A percentile compares a stretch with the other conserved stretches of the same genome.
Evolutionary conservation across 2,888 invertebrate species (phyloP).

Genomic region (Yponomeuta plumbellus): DNA sequence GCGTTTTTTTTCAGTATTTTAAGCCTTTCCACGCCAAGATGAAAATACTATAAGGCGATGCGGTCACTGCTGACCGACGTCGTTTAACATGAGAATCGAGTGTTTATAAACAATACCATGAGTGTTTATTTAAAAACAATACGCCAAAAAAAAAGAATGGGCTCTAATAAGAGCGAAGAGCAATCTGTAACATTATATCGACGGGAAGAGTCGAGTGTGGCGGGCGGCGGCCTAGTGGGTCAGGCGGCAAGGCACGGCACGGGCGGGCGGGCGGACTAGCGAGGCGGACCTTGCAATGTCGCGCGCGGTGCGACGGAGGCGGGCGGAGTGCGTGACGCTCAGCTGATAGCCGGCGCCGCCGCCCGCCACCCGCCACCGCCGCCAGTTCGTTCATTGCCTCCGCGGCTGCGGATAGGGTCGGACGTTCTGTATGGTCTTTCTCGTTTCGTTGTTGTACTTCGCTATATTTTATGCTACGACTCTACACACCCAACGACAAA

Average conservation of each 20-base stretch:
- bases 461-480: neutral
- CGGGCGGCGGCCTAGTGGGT: slow-evolving; percentile 49
- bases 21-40: no score
- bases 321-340: slow-evolving; percentile 66
- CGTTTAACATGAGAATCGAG: no score
- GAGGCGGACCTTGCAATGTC: slow-evolving; percentile 78
- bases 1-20: no score
- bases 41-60: no score
- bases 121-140: no score
- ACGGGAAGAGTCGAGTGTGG: neutral
- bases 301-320: slow-evolving; percentile 36
- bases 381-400: slow-evolving; percentile 81
- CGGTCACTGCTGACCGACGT: no score
- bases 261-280: slow-evolving; percentile 32
- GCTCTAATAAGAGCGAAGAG: neutral
- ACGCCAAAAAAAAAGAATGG: neutral
- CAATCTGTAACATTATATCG: slow-evolving; percentile 1
- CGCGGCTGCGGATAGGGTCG: slow-evolving; percentile 77
- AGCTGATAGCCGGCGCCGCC: slow-evolving; percentile 66
- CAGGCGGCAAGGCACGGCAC: slow-evolving; percentile 51
- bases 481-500: slow-evolving; percentile 8
- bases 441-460: slow-evolving; percentile 1
- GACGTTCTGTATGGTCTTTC: slow-evolving; percentile 48
- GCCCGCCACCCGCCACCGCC: slow-evolving; percentile 59
- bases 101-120: no score